Evolutionary conservation across 2,888 invertebrate species (phyloP).

Genomic region (Acrobeloides nanus): DNA sequence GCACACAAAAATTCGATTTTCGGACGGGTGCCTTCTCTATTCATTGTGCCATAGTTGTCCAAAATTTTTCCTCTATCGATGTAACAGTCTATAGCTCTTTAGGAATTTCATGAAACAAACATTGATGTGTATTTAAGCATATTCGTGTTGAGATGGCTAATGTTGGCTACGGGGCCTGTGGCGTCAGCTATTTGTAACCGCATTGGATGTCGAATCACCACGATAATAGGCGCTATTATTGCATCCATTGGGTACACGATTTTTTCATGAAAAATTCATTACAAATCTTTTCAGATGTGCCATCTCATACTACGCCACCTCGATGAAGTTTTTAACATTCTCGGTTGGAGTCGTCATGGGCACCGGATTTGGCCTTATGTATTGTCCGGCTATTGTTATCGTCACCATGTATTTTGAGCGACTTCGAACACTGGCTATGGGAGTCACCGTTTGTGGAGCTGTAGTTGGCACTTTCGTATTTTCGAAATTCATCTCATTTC

Average conservation of each 20-base stretch:
- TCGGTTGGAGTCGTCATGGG: constrained; percentile 82
- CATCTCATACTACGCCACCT: constrained; percentile 72
- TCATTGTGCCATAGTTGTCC: constrained; percentile 1
- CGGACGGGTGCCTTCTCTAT: too few species aligned
- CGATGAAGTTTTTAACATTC: constrained; percentile 74
- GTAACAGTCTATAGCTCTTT: not conserved
- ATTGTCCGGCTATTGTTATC: constrained; percentile 91
- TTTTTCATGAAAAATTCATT: too few species aligned
- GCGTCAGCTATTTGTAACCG: constrained; percentile 88
- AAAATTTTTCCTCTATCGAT: constrained; percentile 1
- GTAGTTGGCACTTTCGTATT: constrained; percentile 83
- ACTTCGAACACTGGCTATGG: constrained; percentile 78
- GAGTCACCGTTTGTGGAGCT: constrained; percentile 87
- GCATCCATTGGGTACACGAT: constrained; percentile 70
- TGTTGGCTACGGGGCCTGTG: constrained; percentile 77
- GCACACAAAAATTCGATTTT: too few species aligned
- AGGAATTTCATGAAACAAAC: constrained; percentile 75
- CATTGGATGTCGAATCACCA: constrained; percentile 82
- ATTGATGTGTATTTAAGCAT: constrained; percentile 84
- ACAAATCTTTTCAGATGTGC: too few species aligned
- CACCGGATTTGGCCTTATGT: constrained; percentile 89
- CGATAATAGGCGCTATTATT: constrained; percentile 71
- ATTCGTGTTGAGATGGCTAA: constrained; percentile 86
- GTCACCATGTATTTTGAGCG: constrained; percentile 94
- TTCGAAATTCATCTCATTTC: constrained; percentile 61